Evolutionary conservation across 2,797 vertebrate species (phyloP).

Genomic region (Martes flavigula): DNA sequence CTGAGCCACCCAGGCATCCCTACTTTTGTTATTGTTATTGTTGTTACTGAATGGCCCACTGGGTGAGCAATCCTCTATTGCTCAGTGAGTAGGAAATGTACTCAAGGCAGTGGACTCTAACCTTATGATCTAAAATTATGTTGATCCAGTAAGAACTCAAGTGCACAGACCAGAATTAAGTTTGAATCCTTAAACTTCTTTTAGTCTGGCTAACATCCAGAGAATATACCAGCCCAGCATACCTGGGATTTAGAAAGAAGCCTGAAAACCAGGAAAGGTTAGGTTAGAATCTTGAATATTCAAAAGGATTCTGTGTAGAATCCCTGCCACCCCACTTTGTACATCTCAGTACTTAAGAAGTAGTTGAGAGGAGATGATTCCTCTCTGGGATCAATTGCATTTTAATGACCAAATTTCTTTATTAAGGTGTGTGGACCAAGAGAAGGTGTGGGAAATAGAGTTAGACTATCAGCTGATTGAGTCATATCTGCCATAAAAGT

Average conservation of each 20-base stretch:
- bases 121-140: background rate
- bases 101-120: background rate
- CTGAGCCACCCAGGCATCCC: background rate
- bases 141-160: background rate
- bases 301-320: background rate
- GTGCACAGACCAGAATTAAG: background rate
- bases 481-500: background rate
- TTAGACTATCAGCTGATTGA: background rate
- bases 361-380: background rate
- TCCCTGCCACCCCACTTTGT: background rate
- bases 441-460: background rate
- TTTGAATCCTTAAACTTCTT: background rate
- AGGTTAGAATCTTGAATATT: background rate
- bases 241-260: background rate
- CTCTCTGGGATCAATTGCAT: background rate
- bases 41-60: background rate
- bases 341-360: background rate
- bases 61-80: background rate
- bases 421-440: background rate
- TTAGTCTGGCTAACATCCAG: background rate
- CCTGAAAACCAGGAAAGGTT: background rate
- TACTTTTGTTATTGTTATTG: background rate
- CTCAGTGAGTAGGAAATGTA: background rate
- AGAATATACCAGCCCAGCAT: fast-evolving
- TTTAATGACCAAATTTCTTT: background rate